A percentile compares a stretch with the other conserved stretches of the same genome.
Conservation (phyloP, 2,113 vertebrate species). For the Hippopotamus amphibius region DNA sequence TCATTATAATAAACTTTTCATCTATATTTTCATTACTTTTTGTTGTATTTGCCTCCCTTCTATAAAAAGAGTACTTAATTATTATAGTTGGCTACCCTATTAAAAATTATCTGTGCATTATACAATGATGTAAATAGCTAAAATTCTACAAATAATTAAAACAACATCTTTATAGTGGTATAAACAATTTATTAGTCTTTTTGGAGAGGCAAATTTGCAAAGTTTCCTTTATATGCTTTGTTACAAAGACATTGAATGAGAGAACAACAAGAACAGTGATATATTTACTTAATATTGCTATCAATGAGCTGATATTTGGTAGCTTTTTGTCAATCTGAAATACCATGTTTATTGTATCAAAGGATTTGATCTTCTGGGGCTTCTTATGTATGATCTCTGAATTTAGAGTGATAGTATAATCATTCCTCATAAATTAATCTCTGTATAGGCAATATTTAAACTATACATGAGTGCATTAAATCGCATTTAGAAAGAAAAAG, state of each 20-base stretch:
- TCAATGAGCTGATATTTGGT: background rate
- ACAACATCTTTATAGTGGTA: background rate
- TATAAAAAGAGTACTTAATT: background rate
- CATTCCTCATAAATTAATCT: background rate
- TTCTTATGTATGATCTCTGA: background rate
- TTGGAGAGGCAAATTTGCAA: background rate
- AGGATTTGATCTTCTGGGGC: background rate
- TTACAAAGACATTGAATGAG: background rate
- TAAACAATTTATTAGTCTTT: background rate
- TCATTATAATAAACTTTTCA: conserved; percentile 11
- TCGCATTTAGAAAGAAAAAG: background rate
- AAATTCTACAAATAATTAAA: background rate
- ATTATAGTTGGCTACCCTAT: background rate
- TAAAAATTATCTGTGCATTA: background rate
- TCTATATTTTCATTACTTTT: background rate
- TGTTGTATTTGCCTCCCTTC: background rate
- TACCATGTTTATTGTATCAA: background rate
- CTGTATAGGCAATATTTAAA: background rate
- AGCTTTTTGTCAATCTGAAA: background rate
- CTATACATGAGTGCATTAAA: background rate
- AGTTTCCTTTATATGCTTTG: background rate
- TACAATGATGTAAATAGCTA: background rate
- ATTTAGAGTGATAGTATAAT: background rate
- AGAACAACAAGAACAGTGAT: background rate
- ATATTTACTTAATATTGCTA: background rate